These are phyloP conservation scores for Sminthurinus signatus DNA, from an alignment of 1,140 invertebrate genomes.

Conservation along the genomic window DNA sequence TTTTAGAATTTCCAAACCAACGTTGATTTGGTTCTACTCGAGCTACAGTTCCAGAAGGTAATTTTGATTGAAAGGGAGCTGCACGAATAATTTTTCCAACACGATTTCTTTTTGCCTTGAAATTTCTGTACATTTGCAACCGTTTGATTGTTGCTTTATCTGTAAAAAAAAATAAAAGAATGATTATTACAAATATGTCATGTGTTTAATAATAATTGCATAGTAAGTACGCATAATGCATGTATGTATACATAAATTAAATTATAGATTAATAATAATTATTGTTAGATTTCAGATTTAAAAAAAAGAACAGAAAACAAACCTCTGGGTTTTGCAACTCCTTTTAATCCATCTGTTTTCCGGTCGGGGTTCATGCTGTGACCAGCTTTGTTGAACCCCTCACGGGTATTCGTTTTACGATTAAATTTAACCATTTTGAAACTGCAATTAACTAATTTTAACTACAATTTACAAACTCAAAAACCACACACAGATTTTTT, in stretches of 20 bases:
- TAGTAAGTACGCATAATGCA: too few relatives aligned
- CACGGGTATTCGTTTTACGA: conserved; percentile 23
- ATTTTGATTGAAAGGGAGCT: conserved; percentile 87
- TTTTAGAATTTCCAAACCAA: conserved; percentile 93
- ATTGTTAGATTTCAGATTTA: too few relatives aligned
- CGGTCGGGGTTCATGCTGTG: conserved; percentile 87
- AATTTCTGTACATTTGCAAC: conserved; percentile 95
- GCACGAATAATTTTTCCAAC: conserved; percentile 86
- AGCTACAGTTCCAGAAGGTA: conserved; percentile 80
- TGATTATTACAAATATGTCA: too few relatives aligned
- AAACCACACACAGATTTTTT: too few relatives aligned
- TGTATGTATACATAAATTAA: too few relatives aligned
- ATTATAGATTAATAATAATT: too few relatives aligned
- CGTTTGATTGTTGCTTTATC: conserved; percentile 92
- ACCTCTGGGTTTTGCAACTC: conserved; percentile 74
- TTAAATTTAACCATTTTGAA: conserved; percentile 36
- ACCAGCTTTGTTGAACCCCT: conserved; percentile 46
- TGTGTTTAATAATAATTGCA: too few relatives aligned
- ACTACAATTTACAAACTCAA: too few relatives aligned
- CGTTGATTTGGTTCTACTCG: conserved; percentile 94
- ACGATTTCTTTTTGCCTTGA: conserved; percentile 86
- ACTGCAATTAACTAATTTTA: too few relatives aligned
- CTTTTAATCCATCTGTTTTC: conserved; percentile 64
- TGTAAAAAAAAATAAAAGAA: too few relatives aligned
- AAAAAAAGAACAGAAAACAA: too few relatives aligned